These are phyloP conservation scores for Lagria hirta DNA, from an alignment of 2,888 invertebrate species.

Conservation along the genomic window DNA sequence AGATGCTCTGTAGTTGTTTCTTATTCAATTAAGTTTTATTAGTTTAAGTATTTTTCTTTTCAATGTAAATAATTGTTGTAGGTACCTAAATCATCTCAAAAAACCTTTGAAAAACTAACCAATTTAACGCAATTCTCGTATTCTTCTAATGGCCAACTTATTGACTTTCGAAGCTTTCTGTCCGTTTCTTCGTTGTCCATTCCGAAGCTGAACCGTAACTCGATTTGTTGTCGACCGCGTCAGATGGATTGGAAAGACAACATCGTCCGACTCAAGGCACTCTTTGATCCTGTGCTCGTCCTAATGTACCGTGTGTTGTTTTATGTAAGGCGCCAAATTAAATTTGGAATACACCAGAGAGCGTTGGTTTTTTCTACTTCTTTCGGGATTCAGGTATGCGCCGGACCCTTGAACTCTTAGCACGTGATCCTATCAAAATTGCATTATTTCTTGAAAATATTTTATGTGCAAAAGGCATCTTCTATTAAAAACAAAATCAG, in stretches of 20 bases:
- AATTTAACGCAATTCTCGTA: too few relatives aligned
- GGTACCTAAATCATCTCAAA: too few relatives aligned
- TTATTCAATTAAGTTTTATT: too few relatives aligned
- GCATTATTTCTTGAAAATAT: too few relatives aligned
- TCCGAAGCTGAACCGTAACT: conserved; percentile 45
- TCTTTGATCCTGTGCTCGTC: conserved; percentile 45
- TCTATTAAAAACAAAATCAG: too few relatives aligned
- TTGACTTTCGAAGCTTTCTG: conserved; percentile 30
- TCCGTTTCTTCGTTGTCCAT: conserved; percentile 40
- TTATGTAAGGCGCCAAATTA: conserved; percentile 46
- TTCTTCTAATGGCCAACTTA: conserved; percentile 15
- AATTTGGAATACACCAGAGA: conserved; percentile 43
- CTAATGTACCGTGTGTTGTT: conserved; percentile 47
- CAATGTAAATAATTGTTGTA: too few relatives aligned
- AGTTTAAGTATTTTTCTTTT: too few relatives aligned
- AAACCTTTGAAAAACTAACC: too few relatives aligned
- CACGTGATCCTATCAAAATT: too few relatives aligned
- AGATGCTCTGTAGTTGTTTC: too few relatives aligned
- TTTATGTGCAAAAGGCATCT: too few relatives aligned
- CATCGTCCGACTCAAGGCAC: conserved; percentile 42
- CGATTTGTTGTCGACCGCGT: conserved; percentile 48
- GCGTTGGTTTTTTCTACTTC: conserved; percentile 6
- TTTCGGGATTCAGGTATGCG: conserved; percentile 10
- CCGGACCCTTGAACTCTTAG: too few relatives aligned
- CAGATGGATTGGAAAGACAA: conserved; percentile 51